Conservation (phyloP, 2,113 vertebrate genomes). For the Oenanthe melanoleuca region DNA sequence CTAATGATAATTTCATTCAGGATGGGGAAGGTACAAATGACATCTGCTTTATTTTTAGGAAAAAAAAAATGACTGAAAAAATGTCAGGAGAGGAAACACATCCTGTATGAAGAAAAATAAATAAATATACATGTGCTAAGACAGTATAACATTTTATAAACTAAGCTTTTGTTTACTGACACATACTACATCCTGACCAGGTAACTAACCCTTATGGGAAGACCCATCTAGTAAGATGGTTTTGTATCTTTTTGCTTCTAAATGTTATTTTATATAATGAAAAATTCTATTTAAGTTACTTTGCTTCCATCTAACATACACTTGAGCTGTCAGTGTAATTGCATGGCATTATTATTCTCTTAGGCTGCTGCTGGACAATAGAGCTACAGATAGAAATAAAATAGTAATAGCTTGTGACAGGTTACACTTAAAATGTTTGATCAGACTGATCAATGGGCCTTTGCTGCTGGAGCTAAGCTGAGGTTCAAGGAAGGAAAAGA, state of each 20-base stretch:
- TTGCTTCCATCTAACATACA: neutral
- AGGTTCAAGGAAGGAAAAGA: neutral
- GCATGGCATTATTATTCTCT: neutral
- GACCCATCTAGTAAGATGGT: neutral
- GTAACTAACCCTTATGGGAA: neutral
- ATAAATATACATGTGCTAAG: neutral
- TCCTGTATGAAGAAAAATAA: neutral
- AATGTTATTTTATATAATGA: neutral
- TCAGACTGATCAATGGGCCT: neutral
- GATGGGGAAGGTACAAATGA: neutral
- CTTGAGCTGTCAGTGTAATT: neutral
- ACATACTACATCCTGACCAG: neutral
- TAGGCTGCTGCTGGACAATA: neutral
- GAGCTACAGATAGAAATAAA: neutral
- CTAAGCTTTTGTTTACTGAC: neutral
- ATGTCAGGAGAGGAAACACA: neutral
- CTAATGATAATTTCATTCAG: neutral
- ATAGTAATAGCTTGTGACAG: neutral
- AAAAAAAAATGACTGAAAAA: neutral
- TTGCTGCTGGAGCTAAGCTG: neutral
- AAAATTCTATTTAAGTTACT: neutral
- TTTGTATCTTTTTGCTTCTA: neutral
- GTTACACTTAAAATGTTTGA: conserved; percentile 6
- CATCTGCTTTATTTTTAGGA: neutral
- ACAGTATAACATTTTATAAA: neutral